Evolutionary conservation across 2,888 invertebrate species (phyloP).

Genomic region (Drosophila pegasa): DNA sequence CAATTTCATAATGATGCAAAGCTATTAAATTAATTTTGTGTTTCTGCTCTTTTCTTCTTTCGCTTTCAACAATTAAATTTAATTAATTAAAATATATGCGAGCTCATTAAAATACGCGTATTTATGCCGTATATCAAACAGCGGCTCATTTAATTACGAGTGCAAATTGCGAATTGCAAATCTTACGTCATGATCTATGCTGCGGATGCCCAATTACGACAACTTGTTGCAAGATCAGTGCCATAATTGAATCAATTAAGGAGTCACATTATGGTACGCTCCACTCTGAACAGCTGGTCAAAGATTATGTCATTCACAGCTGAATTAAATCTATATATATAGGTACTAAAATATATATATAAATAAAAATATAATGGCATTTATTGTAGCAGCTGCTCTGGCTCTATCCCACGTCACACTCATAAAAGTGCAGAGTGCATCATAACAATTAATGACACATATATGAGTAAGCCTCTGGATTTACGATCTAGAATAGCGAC

Average conservation of each 20-base stretch:
- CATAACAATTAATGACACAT: neutral
- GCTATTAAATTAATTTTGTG: constrained; percentile 6
- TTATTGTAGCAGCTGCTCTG: constrained; percentile 9
- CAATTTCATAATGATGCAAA: constrained; percentile 45
- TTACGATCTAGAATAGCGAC: neutral
- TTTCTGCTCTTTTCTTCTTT: neutral
- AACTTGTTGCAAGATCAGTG: constrained; percentile 33
- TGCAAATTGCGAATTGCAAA: constrained; percentile 27
- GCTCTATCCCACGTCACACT: neutral
- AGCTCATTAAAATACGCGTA: constrained; percentile 59
- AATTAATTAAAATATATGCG: constrained; percentile 67
- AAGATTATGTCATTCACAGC: constrained; percentile 46
- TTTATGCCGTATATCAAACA: constrained; percentile 28
- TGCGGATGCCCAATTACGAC: constrained; percentile 23
- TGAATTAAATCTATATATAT: neutral
- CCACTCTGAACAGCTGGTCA: constrained; percentile 3
- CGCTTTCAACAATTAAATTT: constrained; percentile 57
- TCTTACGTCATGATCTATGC: constrained; percentile 40
- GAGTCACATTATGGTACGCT: constrained; percentile 8
- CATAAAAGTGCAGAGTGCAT: constrained; percentile 37
- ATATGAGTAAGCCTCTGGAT: neutral
- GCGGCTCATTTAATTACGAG: constrained; percentile 40
- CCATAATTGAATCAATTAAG: constrained; percentile 24
- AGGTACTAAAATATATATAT: neutral
- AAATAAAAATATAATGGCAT: neutral